Percentiles rank a stretch among this genome's conserved stretches.
Conservation (phyloP, 2,888 invertebrate genomes). For the Drosophila histrio region DNA sequence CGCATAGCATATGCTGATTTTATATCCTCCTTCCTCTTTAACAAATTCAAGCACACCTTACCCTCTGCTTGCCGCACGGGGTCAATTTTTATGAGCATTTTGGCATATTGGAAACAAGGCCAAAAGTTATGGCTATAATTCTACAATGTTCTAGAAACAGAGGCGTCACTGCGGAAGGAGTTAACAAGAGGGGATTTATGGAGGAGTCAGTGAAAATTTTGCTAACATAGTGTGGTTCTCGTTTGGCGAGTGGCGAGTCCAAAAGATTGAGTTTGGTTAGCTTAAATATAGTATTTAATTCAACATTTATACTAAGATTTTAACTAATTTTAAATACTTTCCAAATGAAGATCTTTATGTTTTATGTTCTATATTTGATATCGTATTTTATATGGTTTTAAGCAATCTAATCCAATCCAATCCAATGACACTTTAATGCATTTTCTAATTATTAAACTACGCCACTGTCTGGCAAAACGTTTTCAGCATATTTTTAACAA, state of each 20-base stretch:
- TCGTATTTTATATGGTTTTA: no score
- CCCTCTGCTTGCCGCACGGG: constrained; percentile 50
- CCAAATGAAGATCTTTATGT: no score
- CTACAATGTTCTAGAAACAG: constrained; percentile 52
- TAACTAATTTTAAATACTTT: no score
- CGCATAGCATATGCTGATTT: constrained; percentile 70
- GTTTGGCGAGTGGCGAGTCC: not conserved
- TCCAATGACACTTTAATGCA: not conserved
- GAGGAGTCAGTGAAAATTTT: constrained; percentile 20
- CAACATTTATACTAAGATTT: not conserved
- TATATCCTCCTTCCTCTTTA: constrained; percentile 37
- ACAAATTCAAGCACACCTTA: not conserved
- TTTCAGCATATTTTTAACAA: constrained; percentile 50
- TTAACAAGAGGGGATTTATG: not conserved
- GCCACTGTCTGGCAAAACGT: constrained; percentile 33
- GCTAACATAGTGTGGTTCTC: not conserved
- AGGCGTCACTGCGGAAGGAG: constrained; percentile 23
- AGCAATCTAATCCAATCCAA: not conserved
- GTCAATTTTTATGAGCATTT: constrained; percentile 75
- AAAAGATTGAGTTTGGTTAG: not conserved
- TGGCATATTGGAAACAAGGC: constrained; percentile 74
- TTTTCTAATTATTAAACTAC: constrained; percentile 27
- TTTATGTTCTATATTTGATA: no score
- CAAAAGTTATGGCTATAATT: constrained; percentile 74
- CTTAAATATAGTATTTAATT: not conserved